Conservation (phyloP, 1,140 invertebrate species). For the Penaeus chinensis region DNA sequence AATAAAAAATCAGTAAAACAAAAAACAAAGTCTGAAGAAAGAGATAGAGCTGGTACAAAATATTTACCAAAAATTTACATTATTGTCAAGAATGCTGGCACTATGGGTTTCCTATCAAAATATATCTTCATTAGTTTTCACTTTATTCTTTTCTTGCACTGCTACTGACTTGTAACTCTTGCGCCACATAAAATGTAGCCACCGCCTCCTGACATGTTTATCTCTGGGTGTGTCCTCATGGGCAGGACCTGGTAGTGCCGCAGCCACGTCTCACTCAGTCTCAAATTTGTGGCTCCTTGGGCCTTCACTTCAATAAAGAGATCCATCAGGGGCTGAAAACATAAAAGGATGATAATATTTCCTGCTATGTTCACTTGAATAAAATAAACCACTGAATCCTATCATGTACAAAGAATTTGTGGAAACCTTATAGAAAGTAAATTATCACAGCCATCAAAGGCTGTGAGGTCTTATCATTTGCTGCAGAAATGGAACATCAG, state of each 20-base stretch:
- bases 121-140: not conserved
- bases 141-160: not conserved
- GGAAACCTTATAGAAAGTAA: too few species aligned
- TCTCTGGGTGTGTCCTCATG: slow-evolving; percentile 85
- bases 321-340: slow-evolving; percentile 78
- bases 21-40: too few species aligned
- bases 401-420: too few species aligned
- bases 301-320: slow-evolving; percentile 81
- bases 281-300: slow-evolving; percentile 76
- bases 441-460: too few species aligned
- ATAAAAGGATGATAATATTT: slow-evolving; percentile 18
- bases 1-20: too few species aligned
- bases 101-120: slow-evolving; percentile 6
- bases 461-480: too few species aligned
- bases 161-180: slow-evolving; percentile 4
- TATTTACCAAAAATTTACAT: too few species aligned
- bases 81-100: not conserved
- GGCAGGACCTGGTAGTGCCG: slow-evolving; percentile 89
- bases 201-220: slow-evolving; percentile 80
- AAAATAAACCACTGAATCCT: too few species aligned
- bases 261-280: slow-evolving; percentile 86
- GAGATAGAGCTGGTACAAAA: too few species aligned
- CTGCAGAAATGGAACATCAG: too few species aligned
- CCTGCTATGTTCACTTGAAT: too few species aligned
- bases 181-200: slow-evolving; percentile 80